phyloP scores from a whole-genome alignment of 2,113 vertebrate genomes.

The Protomyctophum bolini region DNA sequence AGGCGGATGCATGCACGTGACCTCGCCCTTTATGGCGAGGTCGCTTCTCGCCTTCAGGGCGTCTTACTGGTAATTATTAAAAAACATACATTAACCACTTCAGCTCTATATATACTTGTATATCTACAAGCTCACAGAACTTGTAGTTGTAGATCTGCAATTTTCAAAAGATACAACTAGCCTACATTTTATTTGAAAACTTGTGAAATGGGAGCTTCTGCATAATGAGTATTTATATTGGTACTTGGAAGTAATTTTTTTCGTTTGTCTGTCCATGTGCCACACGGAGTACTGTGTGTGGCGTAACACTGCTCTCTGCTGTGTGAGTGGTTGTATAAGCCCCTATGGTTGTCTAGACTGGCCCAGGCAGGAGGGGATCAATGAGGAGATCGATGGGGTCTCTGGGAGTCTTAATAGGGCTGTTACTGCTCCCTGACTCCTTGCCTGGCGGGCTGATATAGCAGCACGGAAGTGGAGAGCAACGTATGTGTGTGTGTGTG shows the following conservation, averaged over 20 bases:
- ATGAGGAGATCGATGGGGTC: slow-evolving; percentile 76
- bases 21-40: too few species aligned
- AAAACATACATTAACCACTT: too few species aligned
- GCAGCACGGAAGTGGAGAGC: slow-evolving; percentile 33
- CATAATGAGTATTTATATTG: too few species aligned
- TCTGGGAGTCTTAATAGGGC: slow-evolving; percentile 74
- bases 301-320: slow-evolving; percentile 49
- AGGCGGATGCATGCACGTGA: too few species aligned
- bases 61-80: too few species aligned
- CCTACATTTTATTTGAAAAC: too few species aligned
- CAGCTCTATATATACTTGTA: too few species aligned
- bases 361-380: slow-evolving; percentile 70
- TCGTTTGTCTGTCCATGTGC: neutral
- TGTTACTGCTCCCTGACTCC: slow-evolving; percentile 73
- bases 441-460: slow-evolving; percentile 62
- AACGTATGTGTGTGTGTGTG: neutral
- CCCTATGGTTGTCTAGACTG: slow-evolving; percentile 56
- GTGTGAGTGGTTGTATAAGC: slow-evolving; percentile 54
- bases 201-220: too few species aligned
- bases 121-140: too few species aligned
- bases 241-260: neutral
- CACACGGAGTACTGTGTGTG: slow-evolving; percentile 10
- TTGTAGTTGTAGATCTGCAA: too few species aligned
- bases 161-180: too few species aligned
- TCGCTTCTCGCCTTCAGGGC: too few species aligned